Conservation (phyloP, 2,113 vertebrate species). For the Macrotus californicus region DNA sequence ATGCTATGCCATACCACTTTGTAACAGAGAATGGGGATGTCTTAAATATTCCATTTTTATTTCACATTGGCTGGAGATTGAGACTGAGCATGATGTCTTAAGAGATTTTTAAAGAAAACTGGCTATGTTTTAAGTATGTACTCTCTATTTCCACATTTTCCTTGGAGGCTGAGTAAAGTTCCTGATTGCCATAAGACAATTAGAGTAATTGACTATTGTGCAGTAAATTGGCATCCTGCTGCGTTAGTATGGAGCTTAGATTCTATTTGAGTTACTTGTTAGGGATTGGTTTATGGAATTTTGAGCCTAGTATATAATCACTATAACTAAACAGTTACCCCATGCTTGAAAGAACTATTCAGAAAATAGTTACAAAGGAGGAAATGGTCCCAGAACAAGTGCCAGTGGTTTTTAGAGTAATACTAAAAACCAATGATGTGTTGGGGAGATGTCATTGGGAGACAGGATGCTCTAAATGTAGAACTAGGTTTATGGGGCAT, state of each 20-base stretch:
- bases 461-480: neutral
- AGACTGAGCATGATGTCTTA: neutral
- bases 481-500: neutral
- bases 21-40: neutral
- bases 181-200: neutral
- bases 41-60: neutral
- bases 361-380: neutral
- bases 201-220: neutral
- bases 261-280: neutral
- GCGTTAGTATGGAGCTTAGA: neutral
- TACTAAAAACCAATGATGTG: neutral
- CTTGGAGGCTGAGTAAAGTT: neutral
- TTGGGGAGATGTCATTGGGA: neutral
- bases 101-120: neutral
- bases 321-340: neutral
- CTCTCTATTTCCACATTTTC: neutral
- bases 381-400: neutral
- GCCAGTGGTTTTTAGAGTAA: neutral
- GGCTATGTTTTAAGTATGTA: neutral
- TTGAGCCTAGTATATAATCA: neutral
- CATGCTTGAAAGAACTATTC: neutral
- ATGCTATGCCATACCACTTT: neutral
- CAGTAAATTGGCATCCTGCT: neutral
- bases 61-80: slow-evolving; percentile 10
- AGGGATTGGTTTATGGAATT: neutral